Percentiles rank a stretch among this genome's conserved stretches.
Conservation (phyloP, 2,888 invertebrate genomes). For the Aradus depressus region DNA sequence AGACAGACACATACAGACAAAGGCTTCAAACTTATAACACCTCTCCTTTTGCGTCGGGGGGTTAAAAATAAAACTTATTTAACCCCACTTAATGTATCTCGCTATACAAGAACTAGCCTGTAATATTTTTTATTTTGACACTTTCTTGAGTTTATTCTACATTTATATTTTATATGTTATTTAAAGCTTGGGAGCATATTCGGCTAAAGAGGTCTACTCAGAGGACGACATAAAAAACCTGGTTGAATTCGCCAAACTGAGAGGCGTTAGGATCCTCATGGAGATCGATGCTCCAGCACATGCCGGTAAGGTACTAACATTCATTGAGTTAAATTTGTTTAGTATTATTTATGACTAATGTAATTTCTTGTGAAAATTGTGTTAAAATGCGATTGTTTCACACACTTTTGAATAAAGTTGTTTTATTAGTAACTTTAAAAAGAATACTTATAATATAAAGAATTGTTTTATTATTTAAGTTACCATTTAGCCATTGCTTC, state of each 20-base stretch:
- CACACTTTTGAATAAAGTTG: too few relatives aligned
- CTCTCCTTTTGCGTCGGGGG: too few relatives aligned
- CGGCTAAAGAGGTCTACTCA: constrained; percentile 55
- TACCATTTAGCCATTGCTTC: too few relatives aligned
- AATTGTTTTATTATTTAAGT: too few relatives aligned
- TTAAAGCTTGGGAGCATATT: constrained; percentile 60
- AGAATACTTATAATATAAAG: too few relatives aligned
- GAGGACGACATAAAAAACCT: constrained; percentile 52
- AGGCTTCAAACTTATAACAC: too few relatives aligned
- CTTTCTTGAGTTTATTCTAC: background rate
- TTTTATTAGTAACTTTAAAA: too few relatives aligned
- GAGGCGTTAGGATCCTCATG: constrained; percentile 74
- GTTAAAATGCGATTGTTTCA: too few relatives aligned
- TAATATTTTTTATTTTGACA: background rate
- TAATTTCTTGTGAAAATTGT: background rate
- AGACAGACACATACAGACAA: too few relatives aligned
- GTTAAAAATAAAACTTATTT: too few relatives aligned
- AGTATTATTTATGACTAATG: background rate
- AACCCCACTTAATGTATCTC: too few relatives aligned
- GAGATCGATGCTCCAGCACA: constrained; percentile 87
- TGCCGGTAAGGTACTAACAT: constrained; percentile 42
- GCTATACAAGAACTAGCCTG: too few relatives aligned
- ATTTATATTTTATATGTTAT: background rate
- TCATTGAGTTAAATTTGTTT: background rate
- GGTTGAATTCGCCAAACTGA: constrained; percentile 59